Evolutionary conservation across 2,113 vertebrate genomes (phyloP), one percentile per base, ranked within the genome.

Genomic region (Conger conger): DNA sequence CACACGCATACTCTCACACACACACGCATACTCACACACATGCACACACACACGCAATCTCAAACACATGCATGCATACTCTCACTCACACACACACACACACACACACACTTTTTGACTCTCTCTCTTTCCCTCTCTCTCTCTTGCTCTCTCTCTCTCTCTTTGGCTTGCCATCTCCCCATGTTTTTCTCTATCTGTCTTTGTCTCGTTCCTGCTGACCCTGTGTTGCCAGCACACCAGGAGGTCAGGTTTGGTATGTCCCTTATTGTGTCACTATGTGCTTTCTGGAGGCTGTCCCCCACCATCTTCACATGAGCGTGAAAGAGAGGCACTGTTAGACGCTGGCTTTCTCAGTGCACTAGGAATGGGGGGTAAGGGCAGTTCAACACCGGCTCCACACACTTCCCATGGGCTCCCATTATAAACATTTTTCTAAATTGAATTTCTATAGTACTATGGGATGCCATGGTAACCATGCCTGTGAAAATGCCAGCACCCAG

Each of bases 351-450:
- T 37, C 35, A 38, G 45, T 18, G 36, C 18, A 38, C 27, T 63
- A 23, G 15, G 13, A 73, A 68, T 20, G 3, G 38, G 33, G 36
- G 57, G 15, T 2, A 27, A 15, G 68, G 20, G 37, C n/a, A 73
- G 68, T 30, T 73, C 30, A 45, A 40, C 4, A 17, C 37, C 78
- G 42, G 27, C 27, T 17, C 60, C 60, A 80, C 40, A 50, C 81
- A 82, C 40, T 82, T 73, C 27, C 40, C 33, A 30, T 68, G 57
- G 45, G n/a, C n/a, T 82, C 35, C 42, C 35, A 27, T 68, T 85
- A 85, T 38, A 73, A 80, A 57, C 78, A 80, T 63, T 85, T 80
- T 60, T 85, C 78, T 78, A 85, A 85, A 85, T 85, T 68, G 38
- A 81, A 73, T 85, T 73, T 80, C 78, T 80, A 16, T 76, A 85